phyloP scores from a whole-genome alignment of 2,113 vertebrate genomes.

The Charina bottae region DNA sequence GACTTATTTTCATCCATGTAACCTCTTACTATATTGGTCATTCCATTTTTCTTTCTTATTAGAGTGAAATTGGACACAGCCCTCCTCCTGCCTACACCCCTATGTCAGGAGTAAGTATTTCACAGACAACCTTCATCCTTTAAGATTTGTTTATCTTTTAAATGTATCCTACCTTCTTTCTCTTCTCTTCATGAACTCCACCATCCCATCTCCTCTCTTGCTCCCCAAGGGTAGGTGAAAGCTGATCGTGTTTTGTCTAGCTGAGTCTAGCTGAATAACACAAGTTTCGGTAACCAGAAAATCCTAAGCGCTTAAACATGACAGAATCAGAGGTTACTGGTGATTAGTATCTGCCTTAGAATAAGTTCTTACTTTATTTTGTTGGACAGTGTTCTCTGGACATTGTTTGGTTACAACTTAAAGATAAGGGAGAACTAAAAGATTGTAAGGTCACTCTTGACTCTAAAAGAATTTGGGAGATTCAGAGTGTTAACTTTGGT shows the following conservation, averaged over 20 bases:
- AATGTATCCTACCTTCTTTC: conserved; percentile 48
- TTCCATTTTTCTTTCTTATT: conserved; percentile 83
- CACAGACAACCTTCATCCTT: conserved; percentile 69
- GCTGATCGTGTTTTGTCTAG: conserved; percentile 31
- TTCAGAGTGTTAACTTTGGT: background rate
- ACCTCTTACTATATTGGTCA: conserved; percentile 79
- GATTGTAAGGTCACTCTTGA: background rate
- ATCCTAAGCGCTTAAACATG: conserved; percentile 2
- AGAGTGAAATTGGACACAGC: conserved; percentile 86
- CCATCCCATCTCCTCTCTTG: background rate
- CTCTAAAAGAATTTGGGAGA: background rate
- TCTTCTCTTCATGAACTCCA: conserved; percentile 42
- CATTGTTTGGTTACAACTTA: background rate
- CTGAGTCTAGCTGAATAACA: background rate
- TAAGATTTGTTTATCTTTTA: conserved; percentile 54
- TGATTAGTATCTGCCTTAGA: conserved; percentile 13
- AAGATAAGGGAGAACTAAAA: background rate
- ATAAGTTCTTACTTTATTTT: background rate
- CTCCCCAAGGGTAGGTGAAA: conserved; percentile 31
- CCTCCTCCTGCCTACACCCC: conserved; percentile 83
- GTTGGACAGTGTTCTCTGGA: background rate
- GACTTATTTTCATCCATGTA: conserved; percentile 69
- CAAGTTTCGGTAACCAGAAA: conserved; percentile 19
- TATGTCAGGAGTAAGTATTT: conserved; percentile 83
- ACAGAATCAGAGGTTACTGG: background rate